Percentiles rank a stretch among this genome's conserved stretches.
These are phyloP conservation scores for Rallus crepitans DNA, from an alignment of 2,797 vertebrate genomes.

Conservation along the genomic window DNA sequence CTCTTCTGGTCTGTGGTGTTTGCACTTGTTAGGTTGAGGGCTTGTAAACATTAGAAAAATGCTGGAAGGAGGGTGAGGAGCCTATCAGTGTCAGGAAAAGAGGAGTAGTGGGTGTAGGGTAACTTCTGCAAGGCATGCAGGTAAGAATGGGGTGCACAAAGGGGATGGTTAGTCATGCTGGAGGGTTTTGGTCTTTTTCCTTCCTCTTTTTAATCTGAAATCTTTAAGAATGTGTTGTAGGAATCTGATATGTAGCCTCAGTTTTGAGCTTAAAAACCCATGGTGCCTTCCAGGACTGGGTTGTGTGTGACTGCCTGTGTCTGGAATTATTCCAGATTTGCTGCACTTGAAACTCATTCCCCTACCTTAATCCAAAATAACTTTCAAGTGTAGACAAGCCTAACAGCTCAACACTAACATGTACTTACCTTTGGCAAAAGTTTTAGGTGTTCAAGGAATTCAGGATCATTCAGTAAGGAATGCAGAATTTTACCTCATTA, in stretches of 20 bases:
- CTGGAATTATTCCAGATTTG: constrained; percentile 42
- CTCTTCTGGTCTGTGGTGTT: constrained; percentile 50
- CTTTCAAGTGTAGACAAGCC: constrained; percentile 45
- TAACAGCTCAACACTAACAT: background rate
- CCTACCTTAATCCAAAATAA: constrained; percentile 38
- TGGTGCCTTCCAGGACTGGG: background rate
- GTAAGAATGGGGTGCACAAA: background rate
- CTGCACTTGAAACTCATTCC: constrained; percentile 39
- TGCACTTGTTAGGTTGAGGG: constrained; percentile 30
- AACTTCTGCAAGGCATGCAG: background rate
- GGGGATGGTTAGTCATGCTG: background rate
- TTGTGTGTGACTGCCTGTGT: background rate
- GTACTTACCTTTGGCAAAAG: constrained; percentile 34
- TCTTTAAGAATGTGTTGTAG: background rate
- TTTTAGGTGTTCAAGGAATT: constrained; percentile 46
- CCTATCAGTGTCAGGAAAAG: background rate
- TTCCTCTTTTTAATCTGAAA: background rate
- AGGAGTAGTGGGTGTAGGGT: background rate
- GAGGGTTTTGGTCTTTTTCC: background rate
- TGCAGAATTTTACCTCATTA: constrained; percentile 30
- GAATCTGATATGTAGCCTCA: background rate
- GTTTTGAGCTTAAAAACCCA: background rate
- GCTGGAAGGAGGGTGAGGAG: constrained; percentile 20
- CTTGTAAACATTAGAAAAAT: constrained; percentile 51
- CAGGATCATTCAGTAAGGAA: constrained; percentile 8